Percentiles rank a stretch among this genome's conserved stretches.
phyloP scores from a whole-genome alignment of 2,797 vertebrate genomes.

The Microhierax caerulescens region DNA sequence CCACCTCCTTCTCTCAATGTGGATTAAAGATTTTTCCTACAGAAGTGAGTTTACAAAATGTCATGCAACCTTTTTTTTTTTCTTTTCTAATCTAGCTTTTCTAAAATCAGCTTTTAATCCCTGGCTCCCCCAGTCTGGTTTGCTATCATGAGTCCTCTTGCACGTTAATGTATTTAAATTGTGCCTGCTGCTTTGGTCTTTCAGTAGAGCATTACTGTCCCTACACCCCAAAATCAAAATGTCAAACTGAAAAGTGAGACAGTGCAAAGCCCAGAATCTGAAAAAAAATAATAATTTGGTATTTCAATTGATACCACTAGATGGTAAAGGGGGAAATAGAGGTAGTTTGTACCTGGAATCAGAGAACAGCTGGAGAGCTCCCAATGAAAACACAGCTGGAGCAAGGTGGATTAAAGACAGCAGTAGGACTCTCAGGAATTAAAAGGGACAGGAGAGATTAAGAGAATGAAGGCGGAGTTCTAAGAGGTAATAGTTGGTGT shows the following conservation, averaged over 20 bases:
- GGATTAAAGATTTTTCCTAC: neutral
- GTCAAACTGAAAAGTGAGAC: neutral
- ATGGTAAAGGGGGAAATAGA: neutral
- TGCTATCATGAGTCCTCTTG: neutral
- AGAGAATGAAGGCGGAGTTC: neutral
- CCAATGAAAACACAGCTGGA: neutral
- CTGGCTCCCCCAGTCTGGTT: neutral
- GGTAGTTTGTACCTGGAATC: neutral
- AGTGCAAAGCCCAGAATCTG: neutral
- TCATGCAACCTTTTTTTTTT: neutral
- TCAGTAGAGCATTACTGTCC: neutral
- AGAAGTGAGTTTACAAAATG: neutral
- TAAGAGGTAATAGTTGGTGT: neutral
- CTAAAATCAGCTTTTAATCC: neutral
- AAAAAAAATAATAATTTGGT: neutral
- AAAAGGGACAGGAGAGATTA: neutral
- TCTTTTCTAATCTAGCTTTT: neutral
- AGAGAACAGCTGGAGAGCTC: neutral
- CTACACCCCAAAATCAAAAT: neutral
- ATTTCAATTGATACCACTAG: neutral
- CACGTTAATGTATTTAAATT: neutral
- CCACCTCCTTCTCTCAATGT: accelerated
- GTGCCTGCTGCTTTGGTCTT: neutral
- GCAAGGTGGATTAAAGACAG: neutral
- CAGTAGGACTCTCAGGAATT: neutral